Evolutionary conservation across 92 coral and sea anemone species (phyloP).

Genomic region (Porites divaricata): DNA sequence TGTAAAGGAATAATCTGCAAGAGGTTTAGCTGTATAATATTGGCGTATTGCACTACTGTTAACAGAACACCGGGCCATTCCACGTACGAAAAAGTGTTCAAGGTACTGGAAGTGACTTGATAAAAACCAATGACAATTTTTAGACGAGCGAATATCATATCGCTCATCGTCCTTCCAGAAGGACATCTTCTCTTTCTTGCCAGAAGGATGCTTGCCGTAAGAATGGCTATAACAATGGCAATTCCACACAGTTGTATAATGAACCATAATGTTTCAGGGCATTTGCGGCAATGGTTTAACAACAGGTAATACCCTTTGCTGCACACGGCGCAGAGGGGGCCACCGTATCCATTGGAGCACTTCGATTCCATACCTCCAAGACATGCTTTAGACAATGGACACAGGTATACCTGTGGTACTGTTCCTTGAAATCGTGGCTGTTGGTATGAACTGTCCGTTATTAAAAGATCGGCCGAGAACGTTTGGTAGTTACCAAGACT

Average conservation of each 20-base stretch:
- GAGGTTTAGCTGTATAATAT: slow-evolving; percentile 61
- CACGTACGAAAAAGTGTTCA: slow-evolving; percentile 62
- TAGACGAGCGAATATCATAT: slow-evolving; percentile 54
- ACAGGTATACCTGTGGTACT: slow-evolving; percentile 50
- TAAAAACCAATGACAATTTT: slow-evolving; percentile 70
- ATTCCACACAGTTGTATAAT: slow-evolving; percentile 43
- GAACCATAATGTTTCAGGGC: slow-evolving; percentile 58
- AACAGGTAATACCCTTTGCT: slow-evolving; percentile 36
- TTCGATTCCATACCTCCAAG: slow-evolving; percentile 67
- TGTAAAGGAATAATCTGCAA: slow-evolving; percentile 59
- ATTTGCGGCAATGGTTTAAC: slow-evolving; percentile 51
- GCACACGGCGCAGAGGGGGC: slow-evolving; percentile 72
- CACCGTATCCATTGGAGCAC: slow-evolving; percentile 66
- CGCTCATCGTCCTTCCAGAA: slow-evolving; percentile 33
- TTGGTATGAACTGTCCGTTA: slow-evolving; percentile 35
- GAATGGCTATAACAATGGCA: slow-evolving; percentile 9
- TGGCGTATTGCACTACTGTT: slow-evolving; percentile 49
- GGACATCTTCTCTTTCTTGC: slow-evolving; percentile 22
- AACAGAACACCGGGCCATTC: slow-evolving; percentile 61
- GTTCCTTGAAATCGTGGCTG: slow-evolving; percentile 8
- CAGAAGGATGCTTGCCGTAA: slow-evolving; percentile 31
- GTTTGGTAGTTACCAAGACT: slow-evolving; percentile 31
- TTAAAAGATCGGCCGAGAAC: slow-evolving; percentile 38
- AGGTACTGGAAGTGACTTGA: slow-evolving; percentile 61
- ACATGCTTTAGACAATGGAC: slow-evolving; percentile 60